Evolutionary conservation across 2,797 vertebrate genomes (phyloP).

Genomic region (Podarcis lilfordi): DNA sequence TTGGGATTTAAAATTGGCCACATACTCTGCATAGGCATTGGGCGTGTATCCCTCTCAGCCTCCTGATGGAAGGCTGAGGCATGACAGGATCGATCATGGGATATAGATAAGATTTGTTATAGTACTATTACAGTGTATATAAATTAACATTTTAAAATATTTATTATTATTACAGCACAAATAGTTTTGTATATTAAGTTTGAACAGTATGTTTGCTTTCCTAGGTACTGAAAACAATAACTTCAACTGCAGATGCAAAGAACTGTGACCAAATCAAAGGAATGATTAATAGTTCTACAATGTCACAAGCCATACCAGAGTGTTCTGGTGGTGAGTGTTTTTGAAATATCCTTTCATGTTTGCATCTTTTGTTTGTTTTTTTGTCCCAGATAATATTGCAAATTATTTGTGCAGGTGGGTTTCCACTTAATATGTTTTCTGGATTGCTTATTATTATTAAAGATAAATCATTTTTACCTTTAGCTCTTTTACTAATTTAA

Average conservation of each 20-base stretch:
- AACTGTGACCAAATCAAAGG: conserved; percentile 39
- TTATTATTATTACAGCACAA: conserved; percentile 22
- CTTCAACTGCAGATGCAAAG: conserved; percentile 40
- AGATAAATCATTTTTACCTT: background rate
- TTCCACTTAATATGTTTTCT: background rate
- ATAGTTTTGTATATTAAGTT: background rate
- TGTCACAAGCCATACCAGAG: conserved; percentile 23
- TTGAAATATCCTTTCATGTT: background rate
- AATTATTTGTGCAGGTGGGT: background rate
- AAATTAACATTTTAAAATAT: background rate
- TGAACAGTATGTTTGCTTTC: conserved; percentile 31
- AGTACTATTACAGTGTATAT: background rate
- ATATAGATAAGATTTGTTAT: too few relatives aligned
- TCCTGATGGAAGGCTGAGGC: too few relatives aligned
- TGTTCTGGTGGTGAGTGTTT: conserved; percentile 29
- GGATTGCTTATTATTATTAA: background rate
- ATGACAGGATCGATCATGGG: too few relatives aligned
- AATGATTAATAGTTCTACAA: conserved; percentile 11
- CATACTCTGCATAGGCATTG: too few relatives aligned
- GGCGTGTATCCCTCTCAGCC: too few relatives aligned
- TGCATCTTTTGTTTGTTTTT: background rate
- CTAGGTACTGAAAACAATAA: conserved; percentile 30
- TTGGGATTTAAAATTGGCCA: too few relatives aligned
- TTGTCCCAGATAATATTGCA: background rate
- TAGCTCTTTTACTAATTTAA: background rate